These are phyloP conservation scores for Drosophila neoperkinsi DNA, from an alignment of 2,888 invertebrate genomes.

Conservation along the genomic window DNA sequence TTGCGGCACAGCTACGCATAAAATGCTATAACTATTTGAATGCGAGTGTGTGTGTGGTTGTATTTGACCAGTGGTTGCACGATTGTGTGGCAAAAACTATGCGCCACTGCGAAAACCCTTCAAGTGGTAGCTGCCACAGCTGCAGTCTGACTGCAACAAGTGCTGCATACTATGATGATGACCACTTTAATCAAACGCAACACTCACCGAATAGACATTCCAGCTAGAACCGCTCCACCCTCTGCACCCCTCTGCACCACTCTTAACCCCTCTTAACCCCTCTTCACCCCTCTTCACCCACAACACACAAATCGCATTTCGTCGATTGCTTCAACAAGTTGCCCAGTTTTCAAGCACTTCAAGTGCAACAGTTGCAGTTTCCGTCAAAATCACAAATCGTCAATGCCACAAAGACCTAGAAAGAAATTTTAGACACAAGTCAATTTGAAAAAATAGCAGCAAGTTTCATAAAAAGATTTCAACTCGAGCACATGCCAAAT, in stretches of 20 bases:
- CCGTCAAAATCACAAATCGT: not conserved
- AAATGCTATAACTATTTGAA: constrained; percentile 12
- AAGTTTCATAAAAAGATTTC: not conserved
- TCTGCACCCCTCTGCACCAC: not conserved
- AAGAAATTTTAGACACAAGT: not conserved
- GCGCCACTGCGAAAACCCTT: constrained; percentile 15
- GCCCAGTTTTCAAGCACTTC: constrained; percentile 39
- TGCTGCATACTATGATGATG: constrained; percentile 25
- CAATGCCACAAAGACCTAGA: not conserved
- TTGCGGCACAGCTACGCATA: constrained; percentile 53
- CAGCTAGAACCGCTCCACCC: not conserved
- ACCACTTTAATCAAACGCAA: constrained; percentile 51
- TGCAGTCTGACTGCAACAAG: constrained; percentile 5
- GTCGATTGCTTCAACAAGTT: constrained; percentile 54
- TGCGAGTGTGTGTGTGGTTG: not conserved
- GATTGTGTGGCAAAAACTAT: constrained; percentile 27
- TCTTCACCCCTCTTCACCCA: not conserved
- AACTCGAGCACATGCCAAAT: not conserved
- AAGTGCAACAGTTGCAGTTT: constrained; percentile 30
- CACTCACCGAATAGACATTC: constrained; percentile 24
- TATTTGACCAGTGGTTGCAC: constrained; percentile 12
- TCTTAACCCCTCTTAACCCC: no score
- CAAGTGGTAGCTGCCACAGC: constrained; percentile 15
- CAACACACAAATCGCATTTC: constrained; percentile 8
- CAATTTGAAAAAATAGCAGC: not conserved